These are phyloP conservation scores for Cataglyphis albicans DNA, from an alignment of 2,888 invertebrate genomes.

Conservation along the genomic window DNA sequence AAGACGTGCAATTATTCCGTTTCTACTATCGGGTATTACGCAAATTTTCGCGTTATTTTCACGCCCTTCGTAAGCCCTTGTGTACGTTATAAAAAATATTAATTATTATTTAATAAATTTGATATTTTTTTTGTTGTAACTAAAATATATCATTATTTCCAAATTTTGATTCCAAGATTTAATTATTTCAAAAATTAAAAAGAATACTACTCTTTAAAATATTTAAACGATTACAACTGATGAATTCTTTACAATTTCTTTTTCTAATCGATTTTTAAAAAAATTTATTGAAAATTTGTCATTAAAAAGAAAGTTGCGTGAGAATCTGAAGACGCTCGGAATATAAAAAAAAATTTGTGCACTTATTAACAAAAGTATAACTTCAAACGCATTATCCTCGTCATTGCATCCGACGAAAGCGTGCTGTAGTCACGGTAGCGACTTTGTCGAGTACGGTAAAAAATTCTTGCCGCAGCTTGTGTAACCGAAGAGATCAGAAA, in stretches of 20 bases:
- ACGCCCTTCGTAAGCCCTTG: neutral
- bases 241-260: neutral
- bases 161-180: neutral
- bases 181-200: neutral
- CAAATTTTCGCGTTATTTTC: slow-evolving; percentile 15
- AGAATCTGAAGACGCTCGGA: neutral
- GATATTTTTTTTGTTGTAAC: neutral
- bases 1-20: slow-evolving; percentile 44
- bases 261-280: neutral
- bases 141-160: neutral
- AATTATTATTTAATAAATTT: neutral
- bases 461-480: slow-evolving; percentile 36
- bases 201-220: neutral
- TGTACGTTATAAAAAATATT: neutral
- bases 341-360: neutral
- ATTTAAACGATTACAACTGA: neutral
- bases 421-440: neutral
- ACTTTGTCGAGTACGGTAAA: slow-evolving; percentile 29
- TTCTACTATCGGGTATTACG: slow-evolving; percentile 20
- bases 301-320: neutral
- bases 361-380: neutral
- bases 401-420: slow-evolving; percentile 10
- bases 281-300: neutral
- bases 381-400: neutral
- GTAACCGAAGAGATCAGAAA: slow-evolving; percentile 47